These are phyloP conservation scores for Eustalomyia histrio DNA, from an alignment of 2,888 invertebrate species.

Conservation along the genomic window DNA sequence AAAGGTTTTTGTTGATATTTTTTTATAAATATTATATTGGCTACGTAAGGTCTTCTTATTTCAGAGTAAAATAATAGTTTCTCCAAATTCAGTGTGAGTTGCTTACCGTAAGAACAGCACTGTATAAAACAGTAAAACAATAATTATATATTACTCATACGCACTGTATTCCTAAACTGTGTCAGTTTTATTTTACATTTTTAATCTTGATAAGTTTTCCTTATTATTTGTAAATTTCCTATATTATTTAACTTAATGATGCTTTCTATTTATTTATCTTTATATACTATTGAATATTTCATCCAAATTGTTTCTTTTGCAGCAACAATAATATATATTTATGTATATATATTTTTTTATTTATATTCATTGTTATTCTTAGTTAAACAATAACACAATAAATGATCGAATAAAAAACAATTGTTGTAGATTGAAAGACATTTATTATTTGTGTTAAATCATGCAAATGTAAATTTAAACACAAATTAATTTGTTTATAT, in stretches of 20 bases:
- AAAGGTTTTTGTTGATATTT: no score
- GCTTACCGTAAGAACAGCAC: no score
- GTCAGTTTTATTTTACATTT: no score
- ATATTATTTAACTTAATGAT: constrained; percentile 38
- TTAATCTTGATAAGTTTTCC: background rate
- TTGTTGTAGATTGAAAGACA: constrained; percentile 35
- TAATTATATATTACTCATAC: background rate
- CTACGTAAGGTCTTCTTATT: no score
- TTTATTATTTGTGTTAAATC: constrained; percentile 55
- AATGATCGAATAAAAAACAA: constrained; percentile 22
- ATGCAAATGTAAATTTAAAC: constrained; percentile 45
- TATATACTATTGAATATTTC: constrained; percentile 8
- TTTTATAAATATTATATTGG: no score
- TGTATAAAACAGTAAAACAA: no score
- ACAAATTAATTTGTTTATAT: constrained; percentile 55
- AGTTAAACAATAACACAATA: constrained; percentile 44
- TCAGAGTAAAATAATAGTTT: no score
- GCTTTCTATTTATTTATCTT: constrained; percentile 17
- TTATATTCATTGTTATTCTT: constrained; percentile 11
- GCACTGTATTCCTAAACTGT: background rate
- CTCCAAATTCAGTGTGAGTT: no score
- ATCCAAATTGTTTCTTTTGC: background rate
- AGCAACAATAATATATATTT: background rate
- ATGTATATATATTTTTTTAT: constrained; percentile 13
- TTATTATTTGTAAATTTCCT: constrained; percentile 18